phyloP scores from a whole-genome alignment of 1,140 invertebrate genomes.

The Drosophila orosa region DNA sequence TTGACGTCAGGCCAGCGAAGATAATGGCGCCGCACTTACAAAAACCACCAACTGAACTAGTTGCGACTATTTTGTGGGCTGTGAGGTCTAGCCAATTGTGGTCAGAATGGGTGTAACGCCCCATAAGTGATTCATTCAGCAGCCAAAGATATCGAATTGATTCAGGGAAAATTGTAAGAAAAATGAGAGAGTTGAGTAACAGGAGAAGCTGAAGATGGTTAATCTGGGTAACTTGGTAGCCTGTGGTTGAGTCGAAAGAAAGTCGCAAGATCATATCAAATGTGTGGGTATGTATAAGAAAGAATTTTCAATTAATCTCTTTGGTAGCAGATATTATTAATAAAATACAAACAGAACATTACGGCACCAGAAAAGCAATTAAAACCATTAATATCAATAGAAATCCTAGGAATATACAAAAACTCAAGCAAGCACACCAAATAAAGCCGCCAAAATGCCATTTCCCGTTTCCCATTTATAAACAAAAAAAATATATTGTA shows the following conservation, averaged over 20 bases:
- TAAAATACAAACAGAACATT: neutral
- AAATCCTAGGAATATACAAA: neutral
- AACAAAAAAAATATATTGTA: constrained; percentile 17
- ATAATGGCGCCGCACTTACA: constrained; percentile 41
- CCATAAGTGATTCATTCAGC: constrained; percentile 11
- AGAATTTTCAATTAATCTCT: neutral
- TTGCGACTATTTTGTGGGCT: constrained; percentile 32
- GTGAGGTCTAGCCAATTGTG: constrained; percentile 26
- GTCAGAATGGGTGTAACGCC: constrained; percentile 32
- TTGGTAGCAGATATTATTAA: too few relatives aligned
- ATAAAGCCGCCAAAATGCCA: constrained; percentile 7
- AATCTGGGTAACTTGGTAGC: neutral
- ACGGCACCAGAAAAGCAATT: neutral
- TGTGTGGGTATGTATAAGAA: neutral
- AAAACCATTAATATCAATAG: neutral
- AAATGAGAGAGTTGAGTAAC: constrained; percentile 14
- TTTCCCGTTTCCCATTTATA: constrained; percentile 23
- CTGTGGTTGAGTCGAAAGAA: constrained; percentile 1
- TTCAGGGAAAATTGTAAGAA: constrained; percentile 1
- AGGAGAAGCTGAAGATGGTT: constrained; percentile 10
- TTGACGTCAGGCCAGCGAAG: constrained; percentile 50
- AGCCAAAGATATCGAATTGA: neutral
- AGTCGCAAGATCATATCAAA: neutral
- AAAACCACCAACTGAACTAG: constrained; percentile 69
- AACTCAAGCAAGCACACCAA: neutral